Evolutionary conservation across 2,113 vertebrate species (phyloP).

Genomic region (Phainopepla nitens): DNA sequence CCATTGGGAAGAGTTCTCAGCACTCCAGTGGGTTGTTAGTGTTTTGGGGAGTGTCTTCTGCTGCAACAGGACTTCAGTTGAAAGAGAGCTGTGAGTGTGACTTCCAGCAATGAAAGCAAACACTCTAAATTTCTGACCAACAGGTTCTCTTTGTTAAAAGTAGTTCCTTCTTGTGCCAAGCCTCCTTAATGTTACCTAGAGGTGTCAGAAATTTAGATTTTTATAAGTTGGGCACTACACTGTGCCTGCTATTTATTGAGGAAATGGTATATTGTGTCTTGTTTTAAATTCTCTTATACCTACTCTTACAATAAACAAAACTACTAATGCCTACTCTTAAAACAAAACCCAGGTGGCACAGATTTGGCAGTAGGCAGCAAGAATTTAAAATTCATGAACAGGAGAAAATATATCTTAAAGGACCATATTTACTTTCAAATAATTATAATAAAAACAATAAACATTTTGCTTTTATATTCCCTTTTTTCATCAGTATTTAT

Average conservation of each 20-base stretch:
- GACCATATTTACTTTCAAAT: neutral
- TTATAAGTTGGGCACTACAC: neutral
- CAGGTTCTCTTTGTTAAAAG: neutral
- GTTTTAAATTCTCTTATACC: neutral
- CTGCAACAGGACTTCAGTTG: neutral
- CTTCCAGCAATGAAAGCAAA: neutral
- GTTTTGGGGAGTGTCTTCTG: fast-evolving
- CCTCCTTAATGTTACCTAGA: neutral
- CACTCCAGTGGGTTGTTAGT: neutral
- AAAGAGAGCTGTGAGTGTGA: neutral
- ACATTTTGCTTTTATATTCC: neutral
- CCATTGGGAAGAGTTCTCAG: fast-evolving
- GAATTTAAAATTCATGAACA: neutral
- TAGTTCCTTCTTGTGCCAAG: neutral
- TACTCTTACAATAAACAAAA: neutral
- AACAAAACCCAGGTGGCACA: neutral
- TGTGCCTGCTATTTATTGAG: neutral
- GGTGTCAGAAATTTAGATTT: neutral
- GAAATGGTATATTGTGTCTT: neutral
- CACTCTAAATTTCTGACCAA: neutral
- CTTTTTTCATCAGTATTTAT: neutral
- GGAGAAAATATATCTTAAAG: neutral
- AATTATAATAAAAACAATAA: neutral
- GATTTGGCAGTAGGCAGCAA: neutral
- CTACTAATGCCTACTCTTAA: neutral